A percentile compares a stretch with the other conserved stretches of the same genome.
Conservation (phyloP, 30 jellyfish, hydroid and myxozoan species). For the Hydra vulgaris region DNA sequence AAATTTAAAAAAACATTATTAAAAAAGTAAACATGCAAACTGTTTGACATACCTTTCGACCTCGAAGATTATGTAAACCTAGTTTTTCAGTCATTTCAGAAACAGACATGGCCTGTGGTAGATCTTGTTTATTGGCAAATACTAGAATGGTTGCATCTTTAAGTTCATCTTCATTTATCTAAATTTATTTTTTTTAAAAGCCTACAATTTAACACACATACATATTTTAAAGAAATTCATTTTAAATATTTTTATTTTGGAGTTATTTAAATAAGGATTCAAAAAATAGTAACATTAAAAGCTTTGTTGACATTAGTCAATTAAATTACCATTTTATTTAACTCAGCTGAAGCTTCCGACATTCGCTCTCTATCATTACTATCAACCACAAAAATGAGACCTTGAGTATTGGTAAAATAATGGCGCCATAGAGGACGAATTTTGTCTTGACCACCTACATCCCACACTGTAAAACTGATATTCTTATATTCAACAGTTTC, state of each 20-base stretch:
- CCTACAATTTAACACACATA: no score
- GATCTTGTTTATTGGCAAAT: slow-evolving; percentile 97
- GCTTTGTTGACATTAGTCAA: no score
- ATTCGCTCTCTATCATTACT: slow-evolving; percentile 89
- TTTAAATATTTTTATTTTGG: background rate
- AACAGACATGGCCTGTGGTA: slow-evolving; percentile 73
- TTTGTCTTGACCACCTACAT: slow-evolving; percentile 99
- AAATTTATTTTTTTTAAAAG: slow-evolving; percentile 17
- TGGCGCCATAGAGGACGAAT: slow-evolving; percentile 99
- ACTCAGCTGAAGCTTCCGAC: slow-evolving; percentile 91
- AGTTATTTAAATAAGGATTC: no score
- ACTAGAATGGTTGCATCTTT: slow-evolving; percentile 64
- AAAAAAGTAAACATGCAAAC: no score
- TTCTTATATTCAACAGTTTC: slow-evolving; percentile 98
- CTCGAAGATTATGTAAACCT: slow-evolving; percentile 53
- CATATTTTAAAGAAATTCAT: slow-evolving; percentile 1
- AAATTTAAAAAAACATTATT: no score
- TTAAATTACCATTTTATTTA: slow-evolving; percentile 63
- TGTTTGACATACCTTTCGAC: slow-evolving; percentile 67
- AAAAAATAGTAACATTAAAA: no score
- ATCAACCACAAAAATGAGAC: slow-evolving; percentile 97
- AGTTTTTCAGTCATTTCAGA: slow-evolving; percentile 75
- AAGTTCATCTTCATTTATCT: slow-evolving; percentile 89
- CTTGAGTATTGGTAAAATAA: slow-evolving; percentile 88
- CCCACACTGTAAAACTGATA: slow-evolving; percentile 97